Percentiles rank a stretch among this genome's conserved stretches.
phyloP scores from a whole-genome alignment of 2,888 invertebrate species.

The Isoperla grammatica region DNA sequence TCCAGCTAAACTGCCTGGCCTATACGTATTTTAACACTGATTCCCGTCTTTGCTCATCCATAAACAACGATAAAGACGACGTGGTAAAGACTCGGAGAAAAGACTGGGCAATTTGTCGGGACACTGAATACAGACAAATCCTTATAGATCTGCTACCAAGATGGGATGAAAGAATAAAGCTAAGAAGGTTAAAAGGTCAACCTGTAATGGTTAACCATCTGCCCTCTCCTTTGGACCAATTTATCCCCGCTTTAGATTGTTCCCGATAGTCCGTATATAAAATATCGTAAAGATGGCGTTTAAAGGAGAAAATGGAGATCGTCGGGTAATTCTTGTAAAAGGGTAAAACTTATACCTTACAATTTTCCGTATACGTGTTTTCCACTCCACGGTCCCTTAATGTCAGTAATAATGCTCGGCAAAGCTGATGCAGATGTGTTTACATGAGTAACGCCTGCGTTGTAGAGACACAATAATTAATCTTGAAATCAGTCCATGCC shows the following conservation, averaged over 20 bases:
- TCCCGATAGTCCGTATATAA: background rate
- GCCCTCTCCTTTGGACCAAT: constrained; percentile 19
- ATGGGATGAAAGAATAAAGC: constrained; percentile 18
- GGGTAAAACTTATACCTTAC: too few species aligned
- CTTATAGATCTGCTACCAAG: constrained; percentile 19
- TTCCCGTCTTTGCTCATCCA: constrained; percentile 5
- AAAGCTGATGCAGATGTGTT: too few species aligned
- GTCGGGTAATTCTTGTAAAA: too few species aligned
- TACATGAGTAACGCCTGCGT: too few species aligned
- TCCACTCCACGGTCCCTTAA: too few species aligned
- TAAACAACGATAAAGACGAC: constrained; percentile 12
- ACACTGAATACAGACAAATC: constrained; percentile 18
- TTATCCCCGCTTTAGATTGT: constrained; percentile 24
- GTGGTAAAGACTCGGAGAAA: background rate
- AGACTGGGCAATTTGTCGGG: constrained; percentile 10
- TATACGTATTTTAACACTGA: constrained; percentile 12
- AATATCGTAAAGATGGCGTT: too few species aligned
- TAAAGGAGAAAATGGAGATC: too few species aligned
- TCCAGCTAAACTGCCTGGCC: background rate
- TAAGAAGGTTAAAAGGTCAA: constrained; percentile 21
- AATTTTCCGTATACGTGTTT: too few species aligned
- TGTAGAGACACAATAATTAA: too few species aligned
- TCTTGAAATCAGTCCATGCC: too few species aligned
- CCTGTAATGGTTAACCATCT: constrained; percentile 26
- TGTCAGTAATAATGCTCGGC: too few species aligned